Base-by-base conservation (phyloP, 2,113 vertebrate genomes). In the Cololabis saira region DNA sequence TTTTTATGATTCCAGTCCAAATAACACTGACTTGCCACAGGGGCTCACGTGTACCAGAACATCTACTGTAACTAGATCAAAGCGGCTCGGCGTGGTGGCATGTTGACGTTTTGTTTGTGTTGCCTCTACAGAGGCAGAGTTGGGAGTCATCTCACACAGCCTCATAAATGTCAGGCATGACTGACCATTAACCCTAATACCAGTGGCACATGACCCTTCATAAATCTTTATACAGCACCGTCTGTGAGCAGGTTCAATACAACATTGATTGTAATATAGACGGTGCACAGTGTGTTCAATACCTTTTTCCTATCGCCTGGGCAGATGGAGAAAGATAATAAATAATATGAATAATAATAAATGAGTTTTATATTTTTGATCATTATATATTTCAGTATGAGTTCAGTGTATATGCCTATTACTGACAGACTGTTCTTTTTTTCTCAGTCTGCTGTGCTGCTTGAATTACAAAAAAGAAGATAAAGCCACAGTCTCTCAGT, bases 1-100 rank as follows among this genome's bases (percentile, higher is more conserved):
- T 77, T 71, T 52, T 75, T 73, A 78, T 53, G 65, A 74, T 80
- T 86, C 70, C 80, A 78, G 71, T 86, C 67, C 80, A 83, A 40
- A 80, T 81, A 82, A 56, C 79, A 81, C 16, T 49, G 68, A 66
- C 77, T 63, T 27, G 72, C 87, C 69, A 51, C 45, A 27, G 72
- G 80, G 65, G 33, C 57, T 68, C 68, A 75, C 58, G 18, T 71
- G 58, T 52, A 67, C n/a, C 58, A 19, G 50, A 41, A 45, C 19
- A 16, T 40, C 61, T 30, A n/a, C n/a, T n/a, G n/a, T n/a, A 51
- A 59, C 56, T 61, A n/a, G 12, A 63, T 65, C 33, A 51, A 37
- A 65, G 52, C 16, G 15, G 55, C 49, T 40, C 41, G 48, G 58
- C 42, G 13, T 42, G 56, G 69, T 61, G 68, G 60, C 61, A 58